Evolutionary conservation across 1,140 invertebrate species (phyloP).

Genomic region (Agrilus planipennis): DNA sequence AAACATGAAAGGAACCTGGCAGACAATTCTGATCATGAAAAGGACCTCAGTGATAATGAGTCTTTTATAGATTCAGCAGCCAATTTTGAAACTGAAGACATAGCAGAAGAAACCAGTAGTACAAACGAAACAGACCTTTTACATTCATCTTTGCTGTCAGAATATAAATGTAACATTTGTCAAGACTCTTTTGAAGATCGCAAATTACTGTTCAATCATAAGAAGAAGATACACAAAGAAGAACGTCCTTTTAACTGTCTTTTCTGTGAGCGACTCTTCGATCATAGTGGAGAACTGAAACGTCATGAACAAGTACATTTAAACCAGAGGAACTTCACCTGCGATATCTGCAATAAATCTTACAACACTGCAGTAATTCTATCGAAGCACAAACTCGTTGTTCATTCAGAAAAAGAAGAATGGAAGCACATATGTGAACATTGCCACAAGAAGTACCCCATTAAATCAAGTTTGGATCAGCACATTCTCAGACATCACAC

Average conservation of each 20-base stretch:
- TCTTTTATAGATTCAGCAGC: too few species aligned
- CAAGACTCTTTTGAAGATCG: background rate
- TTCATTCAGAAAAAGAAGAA: background rate
- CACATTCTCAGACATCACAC: background rate
- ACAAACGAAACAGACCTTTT: too few species aligned
- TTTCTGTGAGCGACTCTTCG: background rate
- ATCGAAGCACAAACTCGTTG: background rate
- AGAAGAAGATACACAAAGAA: background rate
- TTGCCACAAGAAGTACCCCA: background rate
- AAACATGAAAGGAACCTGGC: conserved; percentile 1
- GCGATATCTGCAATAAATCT: background rate
- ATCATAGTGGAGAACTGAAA: background rate
- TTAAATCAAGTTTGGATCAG: background rate
- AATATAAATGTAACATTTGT: background rate
- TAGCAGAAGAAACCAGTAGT: too few species aligned
- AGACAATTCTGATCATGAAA: background rate
- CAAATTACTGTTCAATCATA: background rate
- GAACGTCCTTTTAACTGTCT: background rate
- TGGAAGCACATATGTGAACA: background rate
- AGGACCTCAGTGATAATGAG: background rate
- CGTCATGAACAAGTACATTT: background rate
- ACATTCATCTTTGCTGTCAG: background rate
- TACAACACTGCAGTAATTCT: conserved; percentile 1
- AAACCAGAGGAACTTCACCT: background rate
- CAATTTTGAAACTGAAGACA: background rate